Conservation (phyloP, 2,113 vertebrate species). For the Nesospiza acunhae region DNA sequence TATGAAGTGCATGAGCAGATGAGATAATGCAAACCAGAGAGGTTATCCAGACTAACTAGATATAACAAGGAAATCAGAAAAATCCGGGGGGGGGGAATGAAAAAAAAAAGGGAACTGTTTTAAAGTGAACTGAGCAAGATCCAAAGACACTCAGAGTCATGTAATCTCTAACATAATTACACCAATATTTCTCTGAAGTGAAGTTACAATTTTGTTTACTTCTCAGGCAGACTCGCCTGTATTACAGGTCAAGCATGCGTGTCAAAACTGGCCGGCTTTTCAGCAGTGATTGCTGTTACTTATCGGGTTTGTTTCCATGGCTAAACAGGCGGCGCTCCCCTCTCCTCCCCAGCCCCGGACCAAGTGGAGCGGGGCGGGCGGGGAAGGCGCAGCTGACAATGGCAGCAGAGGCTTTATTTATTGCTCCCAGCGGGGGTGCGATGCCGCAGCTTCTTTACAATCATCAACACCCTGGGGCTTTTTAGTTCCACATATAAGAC, state of each 20-base stretch:
- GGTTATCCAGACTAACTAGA: slow-evolving; percentile 14
- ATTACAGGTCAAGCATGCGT: slow-evolving; percentile 54
- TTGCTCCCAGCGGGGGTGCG: slow-evolving; percentile 92
- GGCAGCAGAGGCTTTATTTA: slow-evolving; percentile 87
- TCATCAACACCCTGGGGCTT: slow-evolving; percentile 90
- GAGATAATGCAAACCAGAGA: slow-evolving; percentile 22
- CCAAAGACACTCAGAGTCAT: not conserved
- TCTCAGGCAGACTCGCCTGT: slow-evolving; percentile 41
- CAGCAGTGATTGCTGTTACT: slow-evolving; percentile 28
- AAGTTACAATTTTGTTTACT: slow-evolving; percentile 68
- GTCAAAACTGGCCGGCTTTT: slow-evolving; percentile 40
- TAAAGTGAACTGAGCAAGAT: not conserved
- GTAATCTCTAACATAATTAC: slow-evolving; percentile 54
- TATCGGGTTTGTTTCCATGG: slow-evolving; percentile 64
- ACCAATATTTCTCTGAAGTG: slow-evolving; percentile 60
- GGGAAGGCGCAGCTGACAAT: slow-evolving; percentile 79
- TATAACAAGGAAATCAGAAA: slow-evolving; percentile 13
- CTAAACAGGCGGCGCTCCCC: slow-evolving; percentile 47
- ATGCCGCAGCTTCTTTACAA: slow-evolving; percentile 85
- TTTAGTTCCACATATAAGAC: slow-evolving; percentile 83
- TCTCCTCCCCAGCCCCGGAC: not conserved
- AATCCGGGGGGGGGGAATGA: not conserved
- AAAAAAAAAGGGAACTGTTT: not conserved
- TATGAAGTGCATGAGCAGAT: not conserved
- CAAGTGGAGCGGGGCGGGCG: slow-evolving; percentile 41